Percentiles rank a stretch among this genome's conserved stretches.
These are phyloP conservation scores for Netelia melanura DNA, from an alignment of 2,888 invertebrate genomes.

Conservation along the genomic window DNA sequence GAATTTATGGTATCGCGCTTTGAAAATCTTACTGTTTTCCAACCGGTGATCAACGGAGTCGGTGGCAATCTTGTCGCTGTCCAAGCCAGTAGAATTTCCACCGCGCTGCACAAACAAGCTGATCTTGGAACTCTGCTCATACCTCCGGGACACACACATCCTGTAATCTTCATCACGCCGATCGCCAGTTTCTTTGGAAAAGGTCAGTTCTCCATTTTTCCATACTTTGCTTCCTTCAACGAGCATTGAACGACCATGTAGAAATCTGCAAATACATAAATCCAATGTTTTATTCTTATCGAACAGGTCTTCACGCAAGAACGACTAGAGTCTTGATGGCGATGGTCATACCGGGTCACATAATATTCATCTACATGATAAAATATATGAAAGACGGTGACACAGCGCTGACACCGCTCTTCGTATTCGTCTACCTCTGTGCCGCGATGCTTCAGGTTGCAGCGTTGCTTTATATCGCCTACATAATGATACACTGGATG, in stretches of 20 bases:
- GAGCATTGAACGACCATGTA: not conserved
- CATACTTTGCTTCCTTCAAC: not conserved
- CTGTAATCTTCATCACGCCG: constrained; percentile 87
- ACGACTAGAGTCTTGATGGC: constrained; percentile 90
- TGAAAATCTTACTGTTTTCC: constrained; percentile 91
- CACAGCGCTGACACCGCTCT: constrained; percentile 88
- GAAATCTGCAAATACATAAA: not conserved
- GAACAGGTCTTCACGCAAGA: constrained; percentile 87
- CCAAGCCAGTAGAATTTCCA: constrained; percentile 91
- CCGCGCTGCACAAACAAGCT: constrained; percentile 89
- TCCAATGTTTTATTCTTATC: constrained; percentile 54
- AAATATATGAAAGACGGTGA: constrained; percentile 89
- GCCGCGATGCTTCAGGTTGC: constrained; percentile 88
- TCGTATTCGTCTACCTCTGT: constrained; percentile 89
- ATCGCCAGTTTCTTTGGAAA: constrained; percentile 88
- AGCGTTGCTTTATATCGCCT: constrained; percentile 88
- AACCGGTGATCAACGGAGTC: constrained; percentile 94
- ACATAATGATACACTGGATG: constrained; percentile 88
- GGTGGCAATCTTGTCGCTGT: constrained; percentile 93
- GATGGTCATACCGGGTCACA: constrained; percentile 92
- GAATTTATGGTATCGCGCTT: constrained; percentile 90
- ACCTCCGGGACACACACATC: constrained; percentile 85
- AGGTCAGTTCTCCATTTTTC: constrained; percentile 79
- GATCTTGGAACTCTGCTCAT: constrained; percentile 88
- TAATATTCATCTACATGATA: constrained; percentile 91